Evolutionary conservation across 2,888 invertebrate genomes (phyloP), one percentile per base, ranked within the genome.

Genomic region (Latrodectus hesperus): DNA sequence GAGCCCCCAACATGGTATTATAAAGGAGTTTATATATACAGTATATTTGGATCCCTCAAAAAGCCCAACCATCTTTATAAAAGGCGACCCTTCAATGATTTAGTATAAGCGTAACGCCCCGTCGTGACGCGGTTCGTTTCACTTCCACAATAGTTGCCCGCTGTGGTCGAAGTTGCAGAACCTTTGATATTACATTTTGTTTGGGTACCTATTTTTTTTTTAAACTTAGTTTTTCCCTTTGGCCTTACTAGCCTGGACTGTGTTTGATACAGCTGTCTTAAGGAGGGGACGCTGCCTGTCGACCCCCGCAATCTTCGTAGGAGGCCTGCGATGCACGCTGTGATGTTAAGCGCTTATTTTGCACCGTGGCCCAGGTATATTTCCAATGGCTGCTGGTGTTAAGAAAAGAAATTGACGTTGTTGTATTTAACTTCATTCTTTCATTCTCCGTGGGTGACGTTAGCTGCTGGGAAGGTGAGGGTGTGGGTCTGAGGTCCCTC

Each of bases 191-290:
- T 76, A 71, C 60, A n/a, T 76, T 83, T 64, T 76, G 76, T 72
- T 80, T 80, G 72, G 68, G n/a, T 64, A 64, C 82, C 22, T 53
- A 17, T 73, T 73, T 73, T 55, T 22, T 53, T 73, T 38, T 6
- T 6, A 3, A 38, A 38, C 52, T 73, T 73, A 52, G 53, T 26
- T 73, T 73, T 73, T 53, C 14, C 73, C 55, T 53, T 53, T 53
- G 14, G 10, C 52, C 72, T 52, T 17, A 16, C 52, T 52, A 38
- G 38, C 38, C 38, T 67, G 74, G 22, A 14, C 74, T 73, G n/a
- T 68, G 49, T 71, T 74, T 87, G 86, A 87, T 87, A 87, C 86
- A 87, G 86, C 86, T 87, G 86, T 87, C 86, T 77, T 65, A 76
- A 76, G 53, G 65, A 52, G 75, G 67, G 64, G 65, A 52, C 0